A percentile compares a stretch with the other conserved stretches of the same genome.
Conservation (phyloP, 2,797 vertebrate genomes). For the Synanceia verrucosa region DNA sequence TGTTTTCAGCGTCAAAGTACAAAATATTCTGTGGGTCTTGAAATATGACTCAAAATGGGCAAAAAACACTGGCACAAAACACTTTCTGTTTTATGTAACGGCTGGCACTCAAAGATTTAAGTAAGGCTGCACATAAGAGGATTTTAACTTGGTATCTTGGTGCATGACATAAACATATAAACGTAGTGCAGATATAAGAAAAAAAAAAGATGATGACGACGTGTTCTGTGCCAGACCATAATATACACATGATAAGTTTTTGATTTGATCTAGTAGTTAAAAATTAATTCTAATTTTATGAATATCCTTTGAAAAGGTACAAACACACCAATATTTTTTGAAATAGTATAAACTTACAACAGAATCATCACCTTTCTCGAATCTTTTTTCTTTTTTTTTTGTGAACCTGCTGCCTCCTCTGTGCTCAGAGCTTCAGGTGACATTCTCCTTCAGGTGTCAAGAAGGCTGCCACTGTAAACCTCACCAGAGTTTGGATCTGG, state of each 20-base stretch:
- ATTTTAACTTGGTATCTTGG: too few relatives aligned
- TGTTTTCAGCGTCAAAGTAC: too few relatives aligned
- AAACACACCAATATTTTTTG: not conserved
- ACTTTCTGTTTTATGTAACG: too few relatives aligned
- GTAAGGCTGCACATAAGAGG: too few relatives aligned
- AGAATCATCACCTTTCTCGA: conserved; percentile 4
- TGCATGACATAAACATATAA: too few relatives aligned
- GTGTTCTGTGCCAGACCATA: too few relatives aligned
- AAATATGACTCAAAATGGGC: too few relatives aligned
- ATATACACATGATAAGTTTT: not conserved
- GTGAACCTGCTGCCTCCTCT: conserved; percentile 10
- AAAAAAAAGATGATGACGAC: too few relatives aligned
- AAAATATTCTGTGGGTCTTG: too few relatives aligned
- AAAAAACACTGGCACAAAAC: too few relatives aligned
- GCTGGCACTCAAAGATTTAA: too few relatives aligned
- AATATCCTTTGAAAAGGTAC: not conserved
- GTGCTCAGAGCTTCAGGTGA: conserved; percentile 38
- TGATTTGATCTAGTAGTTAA: not conserved
- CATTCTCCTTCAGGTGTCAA: conserved; percentile 45
- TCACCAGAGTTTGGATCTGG: conserved; percentile 39
- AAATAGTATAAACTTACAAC: conserved; percentile 2
- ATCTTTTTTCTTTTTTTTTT: not conserved
- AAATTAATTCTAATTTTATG: not conserved
- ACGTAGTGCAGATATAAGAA: too few relatives aligned
- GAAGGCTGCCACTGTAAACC: conserved; percentile 38